Percentiles rank a stretch among this genome's conserved stretches.
phyloP scores from a whole-genome alignment of 37 sponge, comb jelly and placozoan genomes.

The Halisarca cf. caerulea region DNA sequence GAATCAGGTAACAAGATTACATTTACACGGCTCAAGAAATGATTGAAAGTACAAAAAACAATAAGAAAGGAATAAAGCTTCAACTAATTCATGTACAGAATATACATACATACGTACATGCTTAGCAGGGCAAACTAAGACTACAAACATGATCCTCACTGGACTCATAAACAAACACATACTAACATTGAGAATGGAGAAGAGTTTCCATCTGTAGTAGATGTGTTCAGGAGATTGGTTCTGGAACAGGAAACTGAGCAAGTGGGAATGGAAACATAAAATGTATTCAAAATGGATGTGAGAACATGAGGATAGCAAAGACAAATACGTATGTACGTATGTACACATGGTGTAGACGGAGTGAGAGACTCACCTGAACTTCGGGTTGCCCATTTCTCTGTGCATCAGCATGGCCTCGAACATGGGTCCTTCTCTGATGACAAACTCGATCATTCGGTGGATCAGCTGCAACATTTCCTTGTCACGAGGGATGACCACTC shows the following conservation, averaged over 20 bases:
- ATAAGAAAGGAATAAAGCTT: too few species aligned
- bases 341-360: background rate
- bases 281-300: background rate
- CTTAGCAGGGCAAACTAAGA: background rate
- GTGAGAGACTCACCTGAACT: conserved; percentile 60
- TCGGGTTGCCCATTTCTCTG: conserved; percentile 85
- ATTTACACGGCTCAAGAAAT: too few species aligned
- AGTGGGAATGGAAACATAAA: background rate
- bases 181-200: conserved; percentile 90
- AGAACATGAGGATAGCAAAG: background rate
- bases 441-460: conserved; percentile 97
- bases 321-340: background rate
- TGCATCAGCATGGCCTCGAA: conserved; percentile 99
- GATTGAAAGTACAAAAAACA: too few species aligned
- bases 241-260: conserved; percentile 89
- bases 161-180: background rate
- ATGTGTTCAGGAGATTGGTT: conserved; percentile 88
- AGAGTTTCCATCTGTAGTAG: conserved; percentile 99
- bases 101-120: too few species aligned
- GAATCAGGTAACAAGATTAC: too few species aligned
- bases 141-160: background rate
- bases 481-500: conserved; percentile 88
- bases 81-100: too few species aligned
- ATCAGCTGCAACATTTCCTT: conserved; percentile 64
- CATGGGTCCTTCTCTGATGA: conserved; percentile 96